Base-by-base conservation (phyloP, 1,140 invertebrate genomes). In the Leptinotarsa lineolata region DNA sequence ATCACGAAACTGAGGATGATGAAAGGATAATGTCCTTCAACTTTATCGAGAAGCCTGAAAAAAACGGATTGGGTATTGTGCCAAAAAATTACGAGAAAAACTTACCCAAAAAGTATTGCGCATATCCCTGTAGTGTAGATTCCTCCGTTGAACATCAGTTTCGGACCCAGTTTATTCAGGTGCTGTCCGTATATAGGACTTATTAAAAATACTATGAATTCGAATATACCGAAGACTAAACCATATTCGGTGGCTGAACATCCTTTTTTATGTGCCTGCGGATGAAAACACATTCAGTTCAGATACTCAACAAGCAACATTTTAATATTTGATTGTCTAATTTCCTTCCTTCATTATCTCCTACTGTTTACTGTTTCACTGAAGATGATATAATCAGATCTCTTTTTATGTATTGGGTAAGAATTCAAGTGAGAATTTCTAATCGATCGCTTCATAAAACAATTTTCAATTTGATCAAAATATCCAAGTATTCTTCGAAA, bases 151-250 rank as follows among this genome's bases (percentile, higher is more conserved):
- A 96, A 96, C 67, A 97, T 86, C 15, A 93, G 83, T 81, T 96
- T 96, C 0, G 95, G 93, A 2, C 95, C 95, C 67, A 97, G 90
- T 76, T 86, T 87, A 76, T 93, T 92, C 66, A 97, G 86, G 85
- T 94, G 90, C 81, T 93, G 91, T 66, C 96, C 96, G 85, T 96
- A 96, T 16, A 97, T 77, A 0, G 95, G 96, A 78, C 94, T 95
- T 54, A 95, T 89, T 12, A 96, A 81, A 82, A 97, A 96, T 24
- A 97, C 95, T 1, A 94, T 90, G n/a, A 98, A 85, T 83, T 98
- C 95, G 85, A 97, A 98, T 39, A 95, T 88, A 1, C 95, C 95
- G 84, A 97, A 97, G 0, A 98, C 95, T 60, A 97, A 86, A 3
- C 96, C 96, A 87, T 95, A 95, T 79, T 96, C 93, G 20, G 94